Evolutionary conservation across 2,113 vertebrate species (phyloP).

Genomic region (Odocoileus virginianus): DNA sequence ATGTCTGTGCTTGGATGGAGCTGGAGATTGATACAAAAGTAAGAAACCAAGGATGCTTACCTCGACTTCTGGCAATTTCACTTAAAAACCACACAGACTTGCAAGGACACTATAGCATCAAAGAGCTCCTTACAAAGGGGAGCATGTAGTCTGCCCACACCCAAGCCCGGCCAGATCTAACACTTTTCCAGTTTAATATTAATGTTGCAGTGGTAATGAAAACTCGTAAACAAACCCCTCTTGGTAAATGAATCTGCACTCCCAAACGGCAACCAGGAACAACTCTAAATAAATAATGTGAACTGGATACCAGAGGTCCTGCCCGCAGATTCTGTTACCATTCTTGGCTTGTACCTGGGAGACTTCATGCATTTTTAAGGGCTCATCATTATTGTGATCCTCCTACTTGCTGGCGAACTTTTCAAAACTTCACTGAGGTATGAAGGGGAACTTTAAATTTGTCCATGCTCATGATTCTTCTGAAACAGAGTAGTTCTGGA

Average conservation of each 20-base stretch:
- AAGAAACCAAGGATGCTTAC: background rate
- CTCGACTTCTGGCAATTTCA: background rate
- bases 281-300: conserved; percentile 80
- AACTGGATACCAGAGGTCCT: conserved; percentile 27
- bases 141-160: background rate
- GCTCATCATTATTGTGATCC: conserved; percentile 10
- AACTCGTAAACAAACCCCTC: conserved; percentile 35
- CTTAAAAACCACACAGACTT: background rate
- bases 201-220: conserved; percentile 47
- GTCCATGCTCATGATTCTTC: background rate
- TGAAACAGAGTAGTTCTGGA: background rate
- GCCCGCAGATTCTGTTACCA: background rate
- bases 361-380: conserved; percentile 79
- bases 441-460: background rate
- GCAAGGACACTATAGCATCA: background rate
- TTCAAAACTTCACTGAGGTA: background rate
- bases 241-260: conserved; percentile 67
- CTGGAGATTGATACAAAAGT: background rate
- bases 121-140: background rate
- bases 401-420: background rate
- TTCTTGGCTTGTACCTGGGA: conserved; percentile 21
- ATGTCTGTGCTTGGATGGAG: background rate
- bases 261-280: conserved; percentile 66
- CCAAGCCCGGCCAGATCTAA: background rate
- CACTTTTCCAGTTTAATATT: conserved; percentile 40